Percentiles rank a stretch among this genome's conserved stretches.
These are phyloP conservation scores for Cyaniris semiargus DNA, from an alignment of 2,888 invertebrate genomes.

Conservation along the genomic window DNA sequence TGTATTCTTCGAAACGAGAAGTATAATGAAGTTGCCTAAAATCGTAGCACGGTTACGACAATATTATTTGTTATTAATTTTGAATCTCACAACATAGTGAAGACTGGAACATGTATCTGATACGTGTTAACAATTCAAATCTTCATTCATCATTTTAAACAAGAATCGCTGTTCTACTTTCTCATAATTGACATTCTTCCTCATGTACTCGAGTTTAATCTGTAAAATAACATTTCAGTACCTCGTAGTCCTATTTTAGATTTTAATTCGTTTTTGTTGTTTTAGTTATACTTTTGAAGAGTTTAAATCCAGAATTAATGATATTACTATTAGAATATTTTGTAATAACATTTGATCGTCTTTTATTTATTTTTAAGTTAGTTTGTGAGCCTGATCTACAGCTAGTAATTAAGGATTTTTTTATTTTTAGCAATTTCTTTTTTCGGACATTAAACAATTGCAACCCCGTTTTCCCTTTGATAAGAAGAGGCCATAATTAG, in stretches of 20 bases:
- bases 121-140: neutral
- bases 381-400: constrained; percentile 10
- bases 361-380: constrained; percentile 31
- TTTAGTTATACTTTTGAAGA: constrained; percentile 62
- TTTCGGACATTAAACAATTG: constrained; percentile 37
- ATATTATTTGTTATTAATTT: constrained; percentile 15
- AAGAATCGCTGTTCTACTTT: neutral
- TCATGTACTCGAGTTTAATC: neutral
- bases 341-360: constrained; percentile 53
- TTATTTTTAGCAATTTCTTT: constrained; percentile 5
- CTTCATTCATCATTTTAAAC: neutral
- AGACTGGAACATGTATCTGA: constrained; percentile 16
- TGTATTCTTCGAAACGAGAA: neutral
- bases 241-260: constrained; percentile 55
- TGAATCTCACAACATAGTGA: constrained; percentile 14
- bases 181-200: neutral
- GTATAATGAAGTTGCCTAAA: neutral
- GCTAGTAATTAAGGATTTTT: constrained; percentile 39
- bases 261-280: constrained; percentile 68
- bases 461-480: neutral
- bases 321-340: constrained; percentile 70
- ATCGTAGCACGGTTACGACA: neutral
- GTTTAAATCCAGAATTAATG: constrained; percentile 74
- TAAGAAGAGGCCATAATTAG: constrained; percentile 1
- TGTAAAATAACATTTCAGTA: constrained; percentile 47